Conservation (phyloP, 2,113 vertebrate species). For the Athene noctua region DNA sequence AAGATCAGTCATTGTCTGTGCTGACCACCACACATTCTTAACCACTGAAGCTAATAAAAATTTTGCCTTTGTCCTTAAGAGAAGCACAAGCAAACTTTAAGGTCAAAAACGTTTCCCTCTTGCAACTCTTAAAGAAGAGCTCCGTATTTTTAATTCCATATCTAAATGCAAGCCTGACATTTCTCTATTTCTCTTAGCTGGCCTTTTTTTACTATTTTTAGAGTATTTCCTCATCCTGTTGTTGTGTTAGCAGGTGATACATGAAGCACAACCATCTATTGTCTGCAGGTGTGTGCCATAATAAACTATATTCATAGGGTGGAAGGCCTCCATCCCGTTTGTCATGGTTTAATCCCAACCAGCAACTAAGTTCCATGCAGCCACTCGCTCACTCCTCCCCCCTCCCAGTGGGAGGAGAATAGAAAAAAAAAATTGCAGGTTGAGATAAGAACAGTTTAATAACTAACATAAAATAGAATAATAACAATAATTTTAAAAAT, state of each 20-base stretch:
- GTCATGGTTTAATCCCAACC: no score
- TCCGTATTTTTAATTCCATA: background rate
- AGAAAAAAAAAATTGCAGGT: no score
- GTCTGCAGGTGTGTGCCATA: constrained; percentile 33
- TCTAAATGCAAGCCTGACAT: background rate
- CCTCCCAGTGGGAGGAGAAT: no score
- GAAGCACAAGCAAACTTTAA: background rate
- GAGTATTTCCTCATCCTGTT: constrained; percentile 50
- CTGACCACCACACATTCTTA: background rate
- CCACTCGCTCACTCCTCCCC: no score
- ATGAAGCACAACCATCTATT: constrained; percentile 23
- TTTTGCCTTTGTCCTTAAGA: background rate
- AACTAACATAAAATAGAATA: no score
- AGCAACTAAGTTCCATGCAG: no score
- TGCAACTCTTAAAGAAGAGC: background rate
- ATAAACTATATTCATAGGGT: background rate
- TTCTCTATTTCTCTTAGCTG: background rate
- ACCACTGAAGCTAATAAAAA: background rate
- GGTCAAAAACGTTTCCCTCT: background rate
- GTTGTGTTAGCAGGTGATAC: constrained; percentile 16
- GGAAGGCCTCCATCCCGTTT: background rate
- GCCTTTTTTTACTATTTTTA: background rate
- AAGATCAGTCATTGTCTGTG: background rate
- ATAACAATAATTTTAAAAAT: no score
- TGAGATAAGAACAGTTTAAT: no score